A percentile compares a stretch with the other conserved stretches of the same genome.
phyloP scores from a whole-genome alignment of 2,113 vertebrate species.

The Microtus richardsoni region DNA sequence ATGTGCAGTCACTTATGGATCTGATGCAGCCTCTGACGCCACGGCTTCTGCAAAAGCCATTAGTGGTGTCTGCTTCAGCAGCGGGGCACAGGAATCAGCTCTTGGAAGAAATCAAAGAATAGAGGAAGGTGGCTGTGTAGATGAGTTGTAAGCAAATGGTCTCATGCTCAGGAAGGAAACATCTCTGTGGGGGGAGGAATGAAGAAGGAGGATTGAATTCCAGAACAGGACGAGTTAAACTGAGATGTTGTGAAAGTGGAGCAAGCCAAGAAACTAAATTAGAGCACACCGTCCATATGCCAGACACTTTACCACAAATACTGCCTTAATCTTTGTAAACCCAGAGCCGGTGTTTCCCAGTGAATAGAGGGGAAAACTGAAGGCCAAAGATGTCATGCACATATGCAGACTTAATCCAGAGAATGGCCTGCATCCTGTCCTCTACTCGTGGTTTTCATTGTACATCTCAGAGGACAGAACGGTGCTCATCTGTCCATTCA shows the following conservation, averaged over 20 bases:
- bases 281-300: background rate
- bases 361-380: background rate
- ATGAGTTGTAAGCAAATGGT: conserved; percentile 55
- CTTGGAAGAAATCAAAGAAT: conserved; percentile 66
- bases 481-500: background rate
- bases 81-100: conserved; percentile 35
- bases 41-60: conserved; percentile 78
- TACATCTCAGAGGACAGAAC: background rate
- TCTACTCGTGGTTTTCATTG: too few relatives aligned
- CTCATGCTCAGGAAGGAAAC: conserved; percentile 62
- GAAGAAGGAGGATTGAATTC: background rate
- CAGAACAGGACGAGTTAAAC: conserved; percentile 22
- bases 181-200: conserved; percentile 6
- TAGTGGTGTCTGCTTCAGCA: conserved; percentile 77
- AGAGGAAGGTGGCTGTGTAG: conserved; percentile 55
- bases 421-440: background rate
- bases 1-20: conserved; percentile 67
- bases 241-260: background rate
- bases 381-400: background rate
- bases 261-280: conserved; percentile 15
- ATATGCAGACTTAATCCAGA: background rate
- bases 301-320: background rate
- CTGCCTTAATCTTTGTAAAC: background rate
- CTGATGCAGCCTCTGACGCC: conserved; percentile 67
- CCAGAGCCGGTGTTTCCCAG: background rate